phyloP scores from a whole-genome alignment of 2,888 invertebrate species.

The Agonopterix arenella region DNA sequence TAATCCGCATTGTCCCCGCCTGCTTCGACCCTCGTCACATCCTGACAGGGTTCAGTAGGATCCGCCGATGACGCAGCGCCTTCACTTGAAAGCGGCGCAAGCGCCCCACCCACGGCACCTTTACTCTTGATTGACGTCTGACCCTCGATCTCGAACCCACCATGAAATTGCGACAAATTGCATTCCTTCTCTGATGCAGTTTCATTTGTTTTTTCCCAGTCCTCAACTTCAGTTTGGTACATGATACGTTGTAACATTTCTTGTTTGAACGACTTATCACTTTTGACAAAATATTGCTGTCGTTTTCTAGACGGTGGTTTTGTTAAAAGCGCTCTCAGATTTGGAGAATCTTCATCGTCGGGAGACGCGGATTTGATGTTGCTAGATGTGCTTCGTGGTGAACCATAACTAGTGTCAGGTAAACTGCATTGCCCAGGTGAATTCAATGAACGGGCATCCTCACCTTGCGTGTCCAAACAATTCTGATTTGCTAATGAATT shows the following conservation, averaged over 20 bases:
- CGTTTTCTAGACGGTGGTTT: conserved; percentile 41
- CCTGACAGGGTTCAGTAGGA: conserved; percentile 54
- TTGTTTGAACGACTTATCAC: conserved; percentile 41
- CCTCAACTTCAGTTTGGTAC: conserved; percentile 38
- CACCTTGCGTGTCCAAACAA: conserved; percentile 30
- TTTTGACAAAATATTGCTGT: conserved; percentile 41
- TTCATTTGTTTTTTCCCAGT: conserved; percentile 57
- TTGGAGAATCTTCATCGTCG: conserved; percentile 67
- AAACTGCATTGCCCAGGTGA: conserved; percentile 58
- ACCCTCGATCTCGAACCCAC: conserved; percentile 50
- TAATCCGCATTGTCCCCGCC: conserved; percentile 66
- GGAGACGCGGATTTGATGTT: conserved; percentile 42
- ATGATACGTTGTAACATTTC: conserved; percentile 44
- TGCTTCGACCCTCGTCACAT: conserved; percentile 66
- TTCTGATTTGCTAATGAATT: conserved; percentile 26
- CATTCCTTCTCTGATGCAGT: conserved; percentile 39
- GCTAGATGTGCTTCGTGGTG: conserved; percentile 51
- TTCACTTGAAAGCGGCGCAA: conserved; percentile 39
- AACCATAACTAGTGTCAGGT: conserved; percentile 54
- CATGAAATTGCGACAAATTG: conserved; percentile 70
- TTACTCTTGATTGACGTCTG: conserved; percentile 52
- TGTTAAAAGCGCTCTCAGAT: conserved; percentile 76
- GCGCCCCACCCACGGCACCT: conserved; percentile 53
- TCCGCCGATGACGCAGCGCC: conserved; percentile 56
- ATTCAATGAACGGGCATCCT: conserved; percentile 44